phyloP scores from a whole-genome alignment of 2,113 vertebrate species.

The Phrynosoma blainvillii region DNA sequence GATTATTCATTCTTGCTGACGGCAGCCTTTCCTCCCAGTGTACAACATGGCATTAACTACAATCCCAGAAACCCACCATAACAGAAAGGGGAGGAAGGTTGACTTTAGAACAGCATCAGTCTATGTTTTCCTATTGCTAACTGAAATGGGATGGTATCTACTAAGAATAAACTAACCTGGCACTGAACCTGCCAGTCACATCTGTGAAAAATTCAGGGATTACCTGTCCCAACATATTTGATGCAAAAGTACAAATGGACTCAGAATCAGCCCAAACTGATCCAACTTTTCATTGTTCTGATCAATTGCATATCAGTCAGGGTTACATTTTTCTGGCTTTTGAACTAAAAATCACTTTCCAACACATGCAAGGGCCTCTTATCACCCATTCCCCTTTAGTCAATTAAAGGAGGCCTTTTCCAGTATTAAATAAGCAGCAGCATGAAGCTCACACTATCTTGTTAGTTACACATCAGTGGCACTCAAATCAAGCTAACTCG shows the following conservation, averaged over 20 bases:
- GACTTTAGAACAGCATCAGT: background rate
- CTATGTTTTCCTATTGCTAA: background rate
- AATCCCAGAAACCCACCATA: slow-evolving; percentile 49
- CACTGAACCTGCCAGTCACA: background rate
- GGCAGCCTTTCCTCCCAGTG: background rate
- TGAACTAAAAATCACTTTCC: background rate
- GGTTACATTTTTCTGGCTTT: background rate
- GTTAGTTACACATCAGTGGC: slow-evolving; percentile 26
- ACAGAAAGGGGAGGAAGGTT: slow-evolving; percentile 56
- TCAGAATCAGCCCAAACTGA: background rate
- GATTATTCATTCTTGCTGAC: slow-evolving; percentile 29
- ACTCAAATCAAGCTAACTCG: background rate
- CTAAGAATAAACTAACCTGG: slow-evolving; percentile 3
- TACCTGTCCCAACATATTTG: rapidly evolving
- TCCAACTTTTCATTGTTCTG: background rate
- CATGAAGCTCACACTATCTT: slow-evolving; percentile 20
- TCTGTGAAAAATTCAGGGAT: slow-evolving; percentile 8
- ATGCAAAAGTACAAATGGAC: background rate
- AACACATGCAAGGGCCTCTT: background rate
- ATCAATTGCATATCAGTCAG: background rate
- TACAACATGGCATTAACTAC: slow-evolving; percentile 36
- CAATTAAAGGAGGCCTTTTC: slow-evolving; percentile 39
- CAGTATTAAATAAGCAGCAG: slow-evolving; percentile 9
- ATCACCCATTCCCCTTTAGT: slow-evolving; percentile 48
- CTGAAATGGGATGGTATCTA: slow-evolving; percentile 2